Evolutionary conservation across 2,797 vertebrate species (phyloP).

Genomic region (Gambelia wislizenii): DNA sequence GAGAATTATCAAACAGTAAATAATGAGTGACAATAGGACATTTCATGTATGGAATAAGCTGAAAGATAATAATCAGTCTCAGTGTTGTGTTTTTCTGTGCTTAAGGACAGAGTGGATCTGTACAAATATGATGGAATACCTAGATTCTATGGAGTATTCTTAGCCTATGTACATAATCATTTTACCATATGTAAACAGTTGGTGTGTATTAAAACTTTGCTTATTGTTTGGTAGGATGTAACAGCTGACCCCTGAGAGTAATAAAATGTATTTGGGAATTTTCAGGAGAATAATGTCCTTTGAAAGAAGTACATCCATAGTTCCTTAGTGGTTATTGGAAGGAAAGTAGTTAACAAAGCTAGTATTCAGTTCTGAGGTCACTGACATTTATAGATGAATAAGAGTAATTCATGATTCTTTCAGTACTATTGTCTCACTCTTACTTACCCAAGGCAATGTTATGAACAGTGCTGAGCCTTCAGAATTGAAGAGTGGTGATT

Average conservation of each 20-base stretch:
- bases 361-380: constrained; percentile 37
- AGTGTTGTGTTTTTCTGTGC: neutral
- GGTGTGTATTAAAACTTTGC: neutral
- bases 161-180: neutral
- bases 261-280: neutral
- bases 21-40: neutral
- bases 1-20: neutral
- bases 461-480: constrained; percentile 24
- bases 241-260: neutral
- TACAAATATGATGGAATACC: neutral
- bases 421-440: constrained; percentile 44
- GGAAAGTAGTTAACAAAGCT: constrained; percentile 52
- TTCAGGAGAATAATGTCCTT: neutral
- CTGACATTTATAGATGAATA: constrained; percentile 61
- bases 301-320: neutral
- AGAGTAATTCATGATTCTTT: constrained; percentile 53
- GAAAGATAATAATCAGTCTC: neutral
- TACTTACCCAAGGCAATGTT: constrained; percentile 62
- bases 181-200: neutral
- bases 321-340: neutral
- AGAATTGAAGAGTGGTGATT: neutral
- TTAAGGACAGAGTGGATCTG: neutral
- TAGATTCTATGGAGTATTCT: neutral
- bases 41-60: neutral
- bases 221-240: neutral